A percentile compares a stretch with the other conserved stretches of the same genome.
Evolutionary conservation across 2,888 invertebrate species (phyloP).

Genomic region (Spatulosminthurus flaviceps): DNA sequence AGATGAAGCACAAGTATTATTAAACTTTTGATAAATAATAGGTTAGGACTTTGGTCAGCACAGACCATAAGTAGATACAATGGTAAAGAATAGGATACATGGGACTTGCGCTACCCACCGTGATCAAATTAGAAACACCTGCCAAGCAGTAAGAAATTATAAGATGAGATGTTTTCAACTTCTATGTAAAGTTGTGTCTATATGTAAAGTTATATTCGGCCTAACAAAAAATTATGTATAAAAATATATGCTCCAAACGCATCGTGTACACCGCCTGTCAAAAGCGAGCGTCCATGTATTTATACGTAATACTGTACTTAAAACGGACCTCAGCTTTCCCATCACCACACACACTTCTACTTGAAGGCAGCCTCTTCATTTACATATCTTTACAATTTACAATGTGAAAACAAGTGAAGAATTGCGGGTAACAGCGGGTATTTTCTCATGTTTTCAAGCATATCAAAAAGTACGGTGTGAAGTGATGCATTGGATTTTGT

Average conservation of each 20-base stretch:
- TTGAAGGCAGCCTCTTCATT: background rate
- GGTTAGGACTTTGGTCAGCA: conserved; percentile 19
- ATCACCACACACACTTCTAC: background rate
- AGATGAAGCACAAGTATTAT: conserved; percentile 13
- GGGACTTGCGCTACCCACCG: conserved; percentile 35
- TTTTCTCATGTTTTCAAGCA: conserved; percentile 7
- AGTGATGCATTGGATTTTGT: too few relatives aligned
- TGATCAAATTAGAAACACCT: conserved; percentile 46
- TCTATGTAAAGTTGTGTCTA: background rate
- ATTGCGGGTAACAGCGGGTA: conserved; percentile 36
- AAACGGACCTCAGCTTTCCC: background rate
- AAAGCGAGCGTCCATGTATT: too few relatives aligned
- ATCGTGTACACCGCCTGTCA: background rate
- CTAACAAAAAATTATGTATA: background rate
- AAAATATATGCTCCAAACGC: conserved; percentile 35
- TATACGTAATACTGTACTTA: too few relatives aligned
- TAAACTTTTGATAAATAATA: conserved; percentile 41
- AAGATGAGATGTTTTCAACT: background rate
- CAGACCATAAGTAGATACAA: background rate
- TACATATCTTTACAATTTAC: conserved; percentile 35
- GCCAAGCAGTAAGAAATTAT: conserved; percentile 29
- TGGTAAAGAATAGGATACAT: conserved; percentile 3
- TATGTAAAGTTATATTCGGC: too few relatives aligned
- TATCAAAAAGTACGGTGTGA: background rate
- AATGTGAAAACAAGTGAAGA: conserved; percentile 34